Evolutionary conservation across 2,888 invertebrate species (phyloP).

Genomic region (Stegophylla sp.): DNA sequence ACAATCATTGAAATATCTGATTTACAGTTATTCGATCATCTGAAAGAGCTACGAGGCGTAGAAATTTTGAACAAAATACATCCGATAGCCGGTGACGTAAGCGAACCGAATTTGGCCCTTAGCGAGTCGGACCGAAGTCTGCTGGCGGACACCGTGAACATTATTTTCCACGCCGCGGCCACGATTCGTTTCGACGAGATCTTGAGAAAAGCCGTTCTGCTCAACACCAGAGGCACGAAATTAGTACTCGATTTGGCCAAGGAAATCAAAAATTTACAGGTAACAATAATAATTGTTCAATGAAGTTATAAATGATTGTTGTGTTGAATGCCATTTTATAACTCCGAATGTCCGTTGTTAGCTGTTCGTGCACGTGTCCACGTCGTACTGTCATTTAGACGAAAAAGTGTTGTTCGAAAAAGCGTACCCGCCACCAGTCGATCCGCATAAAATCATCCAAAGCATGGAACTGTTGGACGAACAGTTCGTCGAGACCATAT

Average conservation of each 20-base stretch:
- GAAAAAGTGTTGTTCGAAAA: slow-evolving; percentile 78
- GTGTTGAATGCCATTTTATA: neutral
- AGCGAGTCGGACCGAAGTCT: slow-evolving; percentile 72
- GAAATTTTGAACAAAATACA: slow-evolving; percentile 73
- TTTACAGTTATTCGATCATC: slow-evolving; percentile 75
- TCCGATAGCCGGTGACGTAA: slow-evolving; percentile 78
- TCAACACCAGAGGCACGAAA: slow-evolving; percentile 92
- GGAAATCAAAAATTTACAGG: slow-evolving; percentile 76
- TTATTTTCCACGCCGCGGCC: slow-evolving; percentile 85
- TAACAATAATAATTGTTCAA: too few relatives aligned
- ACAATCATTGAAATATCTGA: neutral
- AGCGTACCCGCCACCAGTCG: slow-evolving; percentile 76
- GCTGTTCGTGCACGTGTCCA: slow-evolving; percentile 86
- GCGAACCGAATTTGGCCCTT: slow-evolving; percentile 74
- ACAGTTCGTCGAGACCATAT: slow-evolving; percentile 70
- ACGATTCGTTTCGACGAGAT: slow-evolving; percentile 86
- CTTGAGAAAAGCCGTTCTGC: slow-evolving; percentile 83
- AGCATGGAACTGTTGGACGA: slow-evolving; percentile 74
- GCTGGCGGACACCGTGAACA: slow-evolving; percentile 74
- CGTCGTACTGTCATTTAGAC: slow-evolving; percentile 90
- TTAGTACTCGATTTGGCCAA: slow-evolving; percentile 84
- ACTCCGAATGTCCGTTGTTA: slow-evolving; percentile 63
- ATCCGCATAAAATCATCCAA: slow-evolving; percentile 68
- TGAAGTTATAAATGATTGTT: too few relatives aligned
- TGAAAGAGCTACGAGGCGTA: slow-evolving; percentile 73